Conservation (phyloP, 2,888 invertebrate genomes). For the Silvanus unidentatus region DNA sequence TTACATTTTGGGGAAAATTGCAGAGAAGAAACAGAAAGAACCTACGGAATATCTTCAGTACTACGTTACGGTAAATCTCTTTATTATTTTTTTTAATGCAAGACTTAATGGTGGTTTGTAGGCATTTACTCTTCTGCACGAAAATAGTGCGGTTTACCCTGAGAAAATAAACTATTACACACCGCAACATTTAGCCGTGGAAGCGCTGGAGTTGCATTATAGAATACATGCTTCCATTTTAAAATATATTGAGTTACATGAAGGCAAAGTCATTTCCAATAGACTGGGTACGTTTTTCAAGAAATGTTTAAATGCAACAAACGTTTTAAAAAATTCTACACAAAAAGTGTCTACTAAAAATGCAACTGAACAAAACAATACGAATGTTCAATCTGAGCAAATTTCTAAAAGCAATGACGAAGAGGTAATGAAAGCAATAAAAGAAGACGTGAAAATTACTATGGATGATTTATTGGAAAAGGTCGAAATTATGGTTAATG, state of each 20-base stretch:
- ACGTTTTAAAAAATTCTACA: conserved; percentile 15
- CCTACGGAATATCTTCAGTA: conserved; percentile 70
- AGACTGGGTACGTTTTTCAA: conserved; percentile 57
- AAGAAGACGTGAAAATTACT: conserved; percentile 18
- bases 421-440: conserved; percentile 4
- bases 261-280: conserved; percentile 59
- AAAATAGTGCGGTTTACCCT: conserved; percentile 79
- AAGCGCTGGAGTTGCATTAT: conserved; percentile 81
- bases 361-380: conserved; percentile 27
- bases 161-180: conserved; percentile 78
- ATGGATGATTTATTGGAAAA: conserved; percentile 20
- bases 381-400: not conserved
- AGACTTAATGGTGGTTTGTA: conserved; percentile 34
- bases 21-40: conserved; percentile 76
- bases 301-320: conserved; percentile 48
- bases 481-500: conserved; percentile 14
- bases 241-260: conserved; percentile 75
- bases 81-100: conserved; percentile 58
- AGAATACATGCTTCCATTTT: conserved; percentile 84
- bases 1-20: conserved; percentile 94
- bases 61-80: conserved; percentile 59
- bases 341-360: conserved; percentile 7
- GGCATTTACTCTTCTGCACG: conserved; percentile 70
- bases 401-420: not conserved
- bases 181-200: conserved; percentile 77